Evolutionary conservation across 2,113 vertebrate species (phyloP).

Genomic region (Phaethornis superciliosus): DNA sequence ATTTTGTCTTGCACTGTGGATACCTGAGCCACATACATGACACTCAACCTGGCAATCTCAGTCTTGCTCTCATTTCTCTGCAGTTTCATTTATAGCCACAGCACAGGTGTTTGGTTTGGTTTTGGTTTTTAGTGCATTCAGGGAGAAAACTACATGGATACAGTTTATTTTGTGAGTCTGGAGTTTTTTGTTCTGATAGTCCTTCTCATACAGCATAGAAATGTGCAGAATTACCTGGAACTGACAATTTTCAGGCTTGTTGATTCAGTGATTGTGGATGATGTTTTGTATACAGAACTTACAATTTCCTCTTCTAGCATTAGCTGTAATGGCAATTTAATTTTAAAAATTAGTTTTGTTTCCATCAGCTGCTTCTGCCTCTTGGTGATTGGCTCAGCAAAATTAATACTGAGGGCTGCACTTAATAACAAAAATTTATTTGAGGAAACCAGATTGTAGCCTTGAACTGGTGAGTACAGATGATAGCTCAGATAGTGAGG

Average conservation of each 20-base stretch:
- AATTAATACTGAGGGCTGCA: not conserved
- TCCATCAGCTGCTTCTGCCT: not conserved
- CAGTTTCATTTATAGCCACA: not conserved
- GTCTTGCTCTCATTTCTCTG: not conserved
- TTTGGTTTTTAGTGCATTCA: not conserved
- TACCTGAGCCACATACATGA: not conserved
- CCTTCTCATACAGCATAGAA: not conserved
- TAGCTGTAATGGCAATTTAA: not conserved
- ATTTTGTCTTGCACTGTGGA: not conserved
- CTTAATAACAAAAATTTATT: not conserved
- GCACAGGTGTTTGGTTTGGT: not conserved
- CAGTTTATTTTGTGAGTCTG: not conserved
- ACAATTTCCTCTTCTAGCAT: not conserved
- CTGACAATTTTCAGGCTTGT: not conserved
- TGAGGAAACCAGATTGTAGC: not conserved
- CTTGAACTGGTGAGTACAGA: not conserved
- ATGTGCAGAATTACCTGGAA: not conserved
- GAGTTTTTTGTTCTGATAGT: not conserved
- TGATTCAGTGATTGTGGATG: not conserved
- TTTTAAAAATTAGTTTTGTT: not conserved
- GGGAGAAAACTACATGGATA: accelerated
- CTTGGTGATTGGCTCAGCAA: not conserved
- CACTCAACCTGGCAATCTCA: not conserved
- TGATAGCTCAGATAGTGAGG: not conserved
- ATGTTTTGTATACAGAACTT: not conserved